Evolutionary conservation across 2,113 vertebrate species (phyloP), one percentile per base, ranked within the genome.

Genomic region (Dasyprocta punctata): DNA sequence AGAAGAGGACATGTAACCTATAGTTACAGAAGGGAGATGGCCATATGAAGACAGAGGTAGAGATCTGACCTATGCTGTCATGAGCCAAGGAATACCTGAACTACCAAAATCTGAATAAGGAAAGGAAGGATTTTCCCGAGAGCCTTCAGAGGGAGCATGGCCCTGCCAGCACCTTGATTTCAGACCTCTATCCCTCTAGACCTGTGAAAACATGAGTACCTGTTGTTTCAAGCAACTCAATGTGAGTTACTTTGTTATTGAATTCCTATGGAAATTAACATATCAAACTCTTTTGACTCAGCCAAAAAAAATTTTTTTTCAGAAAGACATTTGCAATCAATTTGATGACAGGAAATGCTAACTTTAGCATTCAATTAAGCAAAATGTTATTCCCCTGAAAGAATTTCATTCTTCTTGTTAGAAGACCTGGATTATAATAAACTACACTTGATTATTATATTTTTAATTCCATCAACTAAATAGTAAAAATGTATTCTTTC

Each of bases 381-480:
- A 4, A 63, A 91, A 82, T 90, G 11, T 86, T 86, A 89, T 54
- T 28, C n/a, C 26, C 14, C 7, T 63, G 89, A 86, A 83, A 73
- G 58, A 96, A 77, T 82, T 61, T 24, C 56, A 65, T 86, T 96
- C 8, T 97, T 93, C 65, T 96, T 78, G 58, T 65, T 54, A 36
- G 49, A n/a, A 86, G 58, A 82, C 26, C 38, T 47, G 41, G 28
- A 30, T 44, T 77, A 47, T 11, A 77, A 52, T 52, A 52, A 52
- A 80, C 16, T 80, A 52, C 20, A 52, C 7, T 52, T 28, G 52
- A 52, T 80, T 52, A 80, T 80, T 52, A 75, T 56, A 33, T 24
- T 69, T 60, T 86, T n/a, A 77, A 78, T 88, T 77, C 38, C 9
- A 87, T 84, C 77, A 71, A 56, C 80, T 73, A 77, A 77, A 33